These are phyloP conservation scores for Ophiodon elongatus DNA, from an alignment of 2,113 vertebrate genomes.

Conservation along the genomic window DNA sequence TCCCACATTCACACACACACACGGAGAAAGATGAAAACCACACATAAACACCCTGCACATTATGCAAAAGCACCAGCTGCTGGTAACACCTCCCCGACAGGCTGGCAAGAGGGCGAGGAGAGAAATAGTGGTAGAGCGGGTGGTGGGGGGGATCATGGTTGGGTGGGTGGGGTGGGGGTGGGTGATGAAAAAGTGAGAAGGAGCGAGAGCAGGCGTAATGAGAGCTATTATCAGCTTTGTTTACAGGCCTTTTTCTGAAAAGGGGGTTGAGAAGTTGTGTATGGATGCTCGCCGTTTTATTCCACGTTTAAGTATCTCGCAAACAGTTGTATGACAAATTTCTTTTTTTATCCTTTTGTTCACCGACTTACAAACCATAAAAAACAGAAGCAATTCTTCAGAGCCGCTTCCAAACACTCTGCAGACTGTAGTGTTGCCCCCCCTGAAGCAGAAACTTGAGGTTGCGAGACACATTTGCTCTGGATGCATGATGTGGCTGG, in stretches of 20 bases:
- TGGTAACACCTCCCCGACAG: constrained; percentile 84
- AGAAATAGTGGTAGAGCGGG: constrained; percentile 43
- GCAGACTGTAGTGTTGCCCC: background rate
- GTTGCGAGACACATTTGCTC: constrained; percentile 44
- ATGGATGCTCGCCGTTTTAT: constrained; percentile 11
- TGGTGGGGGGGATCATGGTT: constrained; percentile 48
- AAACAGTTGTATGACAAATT: background rate
- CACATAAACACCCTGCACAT: constrained; percentile 83
- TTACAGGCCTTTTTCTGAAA: constrained; percentile 31
- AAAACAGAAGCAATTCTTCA: background rate
- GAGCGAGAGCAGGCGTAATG: constrained; percentile 44
- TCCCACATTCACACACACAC: constrained; percentile 30
- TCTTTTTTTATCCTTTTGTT: background rate
- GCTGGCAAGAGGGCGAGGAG: constrained; percentile 77
- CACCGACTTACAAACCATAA: background rate
- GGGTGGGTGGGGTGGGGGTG: constrained; percentile 43
- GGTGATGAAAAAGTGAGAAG: constrained; percentile 46
- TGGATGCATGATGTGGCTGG: constrained; percentile 46
- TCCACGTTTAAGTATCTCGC: constrained; percentile 3
- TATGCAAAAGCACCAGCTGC: constrained; percentile 88
- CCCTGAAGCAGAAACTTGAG: constrained; percentile 19
- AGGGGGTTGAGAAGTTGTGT: constrained; percentile 41
- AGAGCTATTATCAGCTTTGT: constrained; percentile 61
- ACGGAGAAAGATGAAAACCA: constrained; percentile 54
- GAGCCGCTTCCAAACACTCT: constrained; percentile 1